A percentile compares a stretch with the other conserved stretches of the same genome.
phyloP scores from a whole-genome alignment of 2,888 invertebrate genomes.

The Euclidia mi region DNA sequence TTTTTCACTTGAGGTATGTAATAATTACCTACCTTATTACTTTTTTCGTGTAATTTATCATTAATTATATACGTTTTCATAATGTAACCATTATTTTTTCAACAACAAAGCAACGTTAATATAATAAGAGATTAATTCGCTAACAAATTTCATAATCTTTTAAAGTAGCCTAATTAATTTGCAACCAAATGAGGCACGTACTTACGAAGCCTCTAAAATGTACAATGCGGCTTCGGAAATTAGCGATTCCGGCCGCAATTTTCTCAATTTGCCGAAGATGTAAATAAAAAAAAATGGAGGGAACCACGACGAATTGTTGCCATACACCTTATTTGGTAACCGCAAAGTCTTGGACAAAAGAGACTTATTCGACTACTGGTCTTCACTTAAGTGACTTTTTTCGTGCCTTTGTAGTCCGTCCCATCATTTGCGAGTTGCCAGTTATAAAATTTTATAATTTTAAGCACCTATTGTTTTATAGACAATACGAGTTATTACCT shows the following conservation, averaged over 20 bases:
- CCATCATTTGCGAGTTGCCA: constrained; percentile 38
- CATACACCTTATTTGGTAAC: constrained; percentile 68
- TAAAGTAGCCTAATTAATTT: constrained; percentile 72
- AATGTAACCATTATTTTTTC: too few species aligned
- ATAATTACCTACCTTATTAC: too few species aligned
- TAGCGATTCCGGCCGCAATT: constrained; percentile 71
- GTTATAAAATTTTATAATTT: constrained; percentile 16
- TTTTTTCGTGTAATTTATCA: too few species aligned
- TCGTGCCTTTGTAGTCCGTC: constrained; percentile 42
- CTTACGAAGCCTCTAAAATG: constrained; percentile 68
- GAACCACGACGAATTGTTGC: constrained; percentile 75
- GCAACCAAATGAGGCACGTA: constrained; percentile 71
- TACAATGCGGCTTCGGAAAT: constrained; percentile 54
- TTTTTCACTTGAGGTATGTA: too few species aligned
- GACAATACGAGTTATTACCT: constrained; percentile 15
- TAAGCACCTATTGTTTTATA: constrained; percentile 23
- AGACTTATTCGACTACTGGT: constrained; percentile 79
- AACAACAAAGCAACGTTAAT: too few species aligned
- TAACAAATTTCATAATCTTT: background rate
- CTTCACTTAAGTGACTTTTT: constrained; percentile 75
- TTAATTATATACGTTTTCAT: too few species aligned
- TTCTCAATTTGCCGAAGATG: constrained; percentile 78
- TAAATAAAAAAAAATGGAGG: constrained; percentile 61
- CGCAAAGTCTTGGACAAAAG: constrained; percentile 69
- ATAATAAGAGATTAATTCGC: too few species aligned